Conservation (phyloP, 2,888 invertebrate species). For the Spodoptera picta region DNA sequence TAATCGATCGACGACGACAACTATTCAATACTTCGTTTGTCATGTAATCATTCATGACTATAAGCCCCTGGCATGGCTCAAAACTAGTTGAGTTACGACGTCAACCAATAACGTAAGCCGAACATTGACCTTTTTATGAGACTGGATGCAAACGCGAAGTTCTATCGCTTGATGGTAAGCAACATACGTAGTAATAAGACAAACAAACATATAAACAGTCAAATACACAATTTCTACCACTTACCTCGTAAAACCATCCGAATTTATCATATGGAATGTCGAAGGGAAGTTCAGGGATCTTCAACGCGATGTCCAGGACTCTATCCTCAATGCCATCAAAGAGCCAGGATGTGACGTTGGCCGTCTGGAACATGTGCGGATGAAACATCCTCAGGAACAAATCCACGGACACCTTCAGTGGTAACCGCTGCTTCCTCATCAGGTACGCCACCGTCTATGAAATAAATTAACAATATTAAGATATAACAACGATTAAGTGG, state of each 20-base stretch:
- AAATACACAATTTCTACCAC: conserved; percentile 59
- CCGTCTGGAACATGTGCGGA: conserved; percentile 88
- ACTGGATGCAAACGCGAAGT: too few relatives aligned
- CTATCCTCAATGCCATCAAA: conserved; percentile 95
- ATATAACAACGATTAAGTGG: too few relatives aligned
- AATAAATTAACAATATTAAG: background rate
- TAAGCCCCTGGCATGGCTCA: too few relatives aligned
- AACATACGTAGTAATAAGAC: too few relatives aligned
- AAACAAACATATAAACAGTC: too few relatives aligned
- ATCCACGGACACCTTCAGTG: conserved; percentile 83
- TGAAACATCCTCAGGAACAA: conserved; percentile 86
- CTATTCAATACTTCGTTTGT: too few relatives aligned
- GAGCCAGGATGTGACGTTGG: conserved; percentile 91
- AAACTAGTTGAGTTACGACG: too few relatives aligned
- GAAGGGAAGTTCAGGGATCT: conserved; percentile 86
- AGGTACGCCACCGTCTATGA: conserved; percentile 91
- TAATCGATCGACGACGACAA: too few relatives aligned
- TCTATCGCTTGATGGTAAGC: too few relatives aligned
- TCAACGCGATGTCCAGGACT: conserved; percentile 88
- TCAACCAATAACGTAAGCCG: too few relatives aligned
- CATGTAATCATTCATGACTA: too few relatives aligned
- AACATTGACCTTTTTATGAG: too few relatives aligned
- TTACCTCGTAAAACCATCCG: conserved; percentile 95
- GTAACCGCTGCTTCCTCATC: conserved; percentile 79
- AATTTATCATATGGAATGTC: conserved; percentile 92